phyloP scores from a whole-genome alignment of 2,113 vertebrate genomes.

The Pagrus major region DNA sequence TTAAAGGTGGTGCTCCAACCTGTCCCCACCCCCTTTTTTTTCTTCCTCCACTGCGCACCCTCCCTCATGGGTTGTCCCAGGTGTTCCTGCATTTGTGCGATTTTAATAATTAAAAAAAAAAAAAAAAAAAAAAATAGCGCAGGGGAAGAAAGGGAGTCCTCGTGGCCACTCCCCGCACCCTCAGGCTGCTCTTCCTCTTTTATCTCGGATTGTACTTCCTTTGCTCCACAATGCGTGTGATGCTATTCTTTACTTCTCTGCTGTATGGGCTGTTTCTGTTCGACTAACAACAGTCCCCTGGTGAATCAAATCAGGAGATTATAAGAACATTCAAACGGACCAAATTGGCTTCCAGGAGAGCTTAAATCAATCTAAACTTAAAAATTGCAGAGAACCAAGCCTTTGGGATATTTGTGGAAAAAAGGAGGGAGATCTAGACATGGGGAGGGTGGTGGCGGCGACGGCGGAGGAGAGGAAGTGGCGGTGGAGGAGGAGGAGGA shows the following conservation, averaged over 20 bases:
- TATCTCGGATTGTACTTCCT: conserved; percentile 73
- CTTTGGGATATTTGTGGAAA: conserved; percentile 73
- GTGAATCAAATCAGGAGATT: conserved; percentile 82
- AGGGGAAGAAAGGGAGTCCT: conserved; percentile 57
- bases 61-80: conserved; percentile 57
- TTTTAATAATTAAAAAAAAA: conserved; percentile 74
- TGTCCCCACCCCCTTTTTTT: background rate
- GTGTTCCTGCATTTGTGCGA: conserved; percentile 58
- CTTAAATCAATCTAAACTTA: conserved; percentile 82
- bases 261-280: conserved; percentile 62
- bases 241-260: conserved; percentile 70
- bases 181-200: conserved; percentile 72
- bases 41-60: background rate
- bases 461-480: background rate
- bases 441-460: conserved; percentile 16
- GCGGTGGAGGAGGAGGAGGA: background rate
- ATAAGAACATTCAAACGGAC: conserved; percentile 77
- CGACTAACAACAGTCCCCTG: conserved; percentile 68
- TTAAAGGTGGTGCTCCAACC: conserved; percentile 15
- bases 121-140: conserved; percentile 6
- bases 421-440: conserved; percentile 21
- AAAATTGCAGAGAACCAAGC: conserved; percentile 72
- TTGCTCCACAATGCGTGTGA: conserved; percentile 68
- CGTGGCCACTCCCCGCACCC: conserved; percentile 65
- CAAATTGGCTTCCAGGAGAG: conserved; percentile 83